Evolutionary conservation across 2,888 invertebrate species (phyloP).

Genomic region (Eupithecia insigniata): DNA sequence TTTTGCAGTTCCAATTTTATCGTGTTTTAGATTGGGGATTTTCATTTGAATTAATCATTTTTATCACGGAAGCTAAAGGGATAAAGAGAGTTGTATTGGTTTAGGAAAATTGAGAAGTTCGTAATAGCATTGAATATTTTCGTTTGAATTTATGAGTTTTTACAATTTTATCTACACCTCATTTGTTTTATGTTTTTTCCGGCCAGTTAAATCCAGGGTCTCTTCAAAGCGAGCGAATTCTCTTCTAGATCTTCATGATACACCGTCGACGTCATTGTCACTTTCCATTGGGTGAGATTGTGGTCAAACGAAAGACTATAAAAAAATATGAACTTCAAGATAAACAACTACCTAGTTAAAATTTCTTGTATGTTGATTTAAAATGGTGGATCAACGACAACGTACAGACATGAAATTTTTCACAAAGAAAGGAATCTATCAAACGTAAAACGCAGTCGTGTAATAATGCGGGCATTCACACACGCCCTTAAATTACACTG

Average conservation of each 20-base stretch:
- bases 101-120: not conserved
- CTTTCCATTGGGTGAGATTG: too few species aligned
- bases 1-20: conserved; percentile 18
- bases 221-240: too few species aligned
- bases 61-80: conserved; percentile 9
- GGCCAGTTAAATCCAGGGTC: too few species aligned
- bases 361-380: not conserved
- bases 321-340: too few species aligned
- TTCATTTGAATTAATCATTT: conserved; percentile 30
- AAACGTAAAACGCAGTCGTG: not conserved
- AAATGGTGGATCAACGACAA: not conserved
- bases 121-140: not conserved
- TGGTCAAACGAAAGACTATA: too few species aligned
- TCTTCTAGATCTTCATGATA: too few species aligned
- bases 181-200: too few species aligned
- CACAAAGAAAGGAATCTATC: not conserved
- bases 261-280: too few species aligned
- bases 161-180: not conserved
- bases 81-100: conserved; percentile 5
- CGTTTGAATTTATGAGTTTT: not conserved
- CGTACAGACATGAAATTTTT: not conserved
- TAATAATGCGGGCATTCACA: not conserved
- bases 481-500: not conserved
- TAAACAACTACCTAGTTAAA: too few species aligned
- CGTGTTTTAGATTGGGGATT: conserved; percentile 8